These are phyloP conservation scores for Saccopteryx bilineata DNA, from an alignment of 2,113 vertebrate genomes.

Conservation along the genomic window DNA sequence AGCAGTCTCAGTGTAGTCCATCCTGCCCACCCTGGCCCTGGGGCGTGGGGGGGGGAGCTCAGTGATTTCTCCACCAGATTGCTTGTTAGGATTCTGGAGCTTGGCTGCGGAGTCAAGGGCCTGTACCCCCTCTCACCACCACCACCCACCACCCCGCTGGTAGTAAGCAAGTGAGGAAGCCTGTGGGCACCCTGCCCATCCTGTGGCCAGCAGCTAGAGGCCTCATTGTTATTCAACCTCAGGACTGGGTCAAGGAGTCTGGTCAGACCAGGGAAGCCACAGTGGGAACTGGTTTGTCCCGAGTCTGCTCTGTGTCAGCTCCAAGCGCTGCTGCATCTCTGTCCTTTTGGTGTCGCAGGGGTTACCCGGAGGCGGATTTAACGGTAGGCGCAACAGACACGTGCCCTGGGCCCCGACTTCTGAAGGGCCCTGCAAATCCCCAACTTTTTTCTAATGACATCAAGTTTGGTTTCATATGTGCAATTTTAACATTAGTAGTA, in stretches of 20 bases:
- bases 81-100: neutral
- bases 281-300: neutral
- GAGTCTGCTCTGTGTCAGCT: neutral
- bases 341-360: neutral
- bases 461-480: no score
- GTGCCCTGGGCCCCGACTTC: no score
- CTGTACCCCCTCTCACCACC: neutral
- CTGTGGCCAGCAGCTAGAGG: neutral
- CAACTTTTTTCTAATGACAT: no score
- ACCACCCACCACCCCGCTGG: neutral
- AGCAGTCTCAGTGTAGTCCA: neutral
- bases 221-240: neutral
- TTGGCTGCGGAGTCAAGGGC: neutral
- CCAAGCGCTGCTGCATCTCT: neutral
- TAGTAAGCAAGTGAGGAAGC: neutral
- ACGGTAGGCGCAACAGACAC: no score
- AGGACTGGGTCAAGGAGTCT: neutral
- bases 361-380: no score
- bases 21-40: accelerated
- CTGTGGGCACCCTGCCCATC: neutral
- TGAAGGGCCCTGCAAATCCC: no score
- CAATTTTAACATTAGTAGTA: no score
- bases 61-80: neutral
- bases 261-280: neutral
- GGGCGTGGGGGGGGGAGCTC: neutral